Evolutionary conservation across 2,797 vertebrate genomes (phyloP), one percentile per base, ranked within the genome.

Genomic region (Tokudaia muenninki): DNA sequence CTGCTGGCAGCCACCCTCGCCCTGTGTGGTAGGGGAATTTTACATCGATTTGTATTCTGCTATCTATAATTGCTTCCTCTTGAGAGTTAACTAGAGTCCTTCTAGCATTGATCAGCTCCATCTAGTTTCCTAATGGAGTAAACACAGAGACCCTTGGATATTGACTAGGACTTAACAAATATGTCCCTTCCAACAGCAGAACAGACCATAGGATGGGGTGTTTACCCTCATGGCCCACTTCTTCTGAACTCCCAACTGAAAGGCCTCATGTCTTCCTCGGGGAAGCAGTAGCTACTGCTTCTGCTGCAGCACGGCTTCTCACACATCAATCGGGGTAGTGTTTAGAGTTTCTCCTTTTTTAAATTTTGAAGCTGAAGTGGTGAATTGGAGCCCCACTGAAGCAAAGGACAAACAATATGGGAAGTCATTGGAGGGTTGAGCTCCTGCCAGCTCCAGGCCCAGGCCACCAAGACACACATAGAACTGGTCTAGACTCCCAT

Each of bases 121-220:
- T 97, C 95, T 96, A 92, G 97, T 98, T 97, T 98, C 97, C 95
- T 97, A 97, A 97, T 96, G 96, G 98, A 97, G 95, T 97, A 97
- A 98, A 97, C 96, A 96, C 90, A 80, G 91, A 75, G 92, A 87
- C 97, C 97, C 97, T 96, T 92, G 87, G 92, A 91, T 94, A 97
- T 97, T 10, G 95, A 97, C 80, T 80, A 61, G 59, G 92, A 97
- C 94, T 97, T 94, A 97, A 97, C 94, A 96, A 95, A 92, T 83
- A 95, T 0, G 87, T 57, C 89, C 96, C 94, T 96, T 70, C 74
- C 90, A 50, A 94, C 21, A 50, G 92, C 86, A 55, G 80, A 94
- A 83, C 29, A 1, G 12, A 87, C 83, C 87, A 52, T 9, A 13
- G 81, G 93, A 90, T 47, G 17, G 12, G 57, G 82, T 41, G 7